Conservation (phyloP, 2,113 vertebrate species). For the Amblyornis subalaris region DNA sequence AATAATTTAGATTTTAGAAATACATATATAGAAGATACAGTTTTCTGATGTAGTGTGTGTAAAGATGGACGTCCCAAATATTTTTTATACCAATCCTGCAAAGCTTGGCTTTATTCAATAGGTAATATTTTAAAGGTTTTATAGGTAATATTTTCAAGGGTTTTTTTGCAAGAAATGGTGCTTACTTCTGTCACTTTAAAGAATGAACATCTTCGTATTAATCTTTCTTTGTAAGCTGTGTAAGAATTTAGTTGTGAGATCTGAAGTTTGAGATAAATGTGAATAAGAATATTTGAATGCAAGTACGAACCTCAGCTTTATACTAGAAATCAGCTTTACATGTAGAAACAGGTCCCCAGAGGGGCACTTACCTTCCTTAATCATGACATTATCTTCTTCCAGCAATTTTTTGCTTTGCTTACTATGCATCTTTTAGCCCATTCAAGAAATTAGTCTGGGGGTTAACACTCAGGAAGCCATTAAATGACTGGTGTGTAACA, state of each 20-base stretch:
- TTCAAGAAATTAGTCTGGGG: neutral
- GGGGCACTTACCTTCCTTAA: neutral
- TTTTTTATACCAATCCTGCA: neutral
- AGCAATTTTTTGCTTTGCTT: neutral
- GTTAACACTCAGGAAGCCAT: neutral
- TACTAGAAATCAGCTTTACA: neutral
- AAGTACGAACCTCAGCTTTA: neutral
- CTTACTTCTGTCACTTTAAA: neutral
- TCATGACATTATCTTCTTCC: neutral
- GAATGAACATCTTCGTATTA: rapidly evolving
- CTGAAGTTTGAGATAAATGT: neutral
- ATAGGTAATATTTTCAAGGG: neutral
- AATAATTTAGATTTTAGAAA: neutral
- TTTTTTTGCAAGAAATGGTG: neutral
- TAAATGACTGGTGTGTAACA: neutral
- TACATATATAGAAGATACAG: neutral
- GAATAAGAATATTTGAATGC: neutral
- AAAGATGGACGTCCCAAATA: neutral
- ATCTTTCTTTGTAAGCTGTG: neutral
- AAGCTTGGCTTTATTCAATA: neutral
- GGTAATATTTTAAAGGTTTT: neutral
- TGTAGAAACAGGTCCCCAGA: neutral
- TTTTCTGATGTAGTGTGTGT: neutral
- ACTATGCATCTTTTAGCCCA: neutral
- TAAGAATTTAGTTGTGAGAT: neutral